Evolutionary conservation across 2,113 vertebrate species (phyloP).

Genomic region (Hipposideros armiger): DNA sequence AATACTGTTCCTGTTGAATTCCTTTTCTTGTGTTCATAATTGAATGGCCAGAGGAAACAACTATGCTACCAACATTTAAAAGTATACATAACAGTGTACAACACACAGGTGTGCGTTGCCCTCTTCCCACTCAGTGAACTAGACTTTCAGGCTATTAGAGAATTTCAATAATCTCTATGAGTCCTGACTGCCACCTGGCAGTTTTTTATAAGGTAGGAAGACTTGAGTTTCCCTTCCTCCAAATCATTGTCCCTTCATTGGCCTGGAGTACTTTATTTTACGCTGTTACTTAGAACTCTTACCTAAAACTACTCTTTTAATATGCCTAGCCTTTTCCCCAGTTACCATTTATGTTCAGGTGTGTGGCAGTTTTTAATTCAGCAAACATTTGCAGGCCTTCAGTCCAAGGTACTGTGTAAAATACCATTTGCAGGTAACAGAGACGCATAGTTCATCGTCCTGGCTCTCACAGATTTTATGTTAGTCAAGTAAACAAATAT

Average conservation of each 20-base stretch:
- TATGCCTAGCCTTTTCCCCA: background rate
- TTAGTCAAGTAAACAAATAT: background rate
- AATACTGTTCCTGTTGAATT: background rate
- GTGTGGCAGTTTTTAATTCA: background rate
- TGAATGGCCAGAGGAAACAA: background rate
- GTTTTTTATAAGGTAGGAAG: background rate
- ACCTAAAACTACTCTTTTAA: background rate
- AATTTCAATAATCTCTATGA: background rate
- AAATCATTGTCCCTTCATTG: background rate
- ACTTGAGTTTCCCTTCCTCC: background rate
- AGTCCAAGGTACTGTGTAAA: background rate
- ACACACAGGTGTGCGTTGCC: background rate
- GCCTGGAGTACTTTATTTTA: background rate
- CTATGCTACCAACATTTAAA: background rate
- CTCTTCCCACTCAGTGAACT: background rate
- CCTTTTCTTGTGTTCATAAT: slow-evolving; percentile 29
- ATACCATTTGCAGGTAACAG: background rate
- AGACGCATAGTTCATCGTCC: background rate
- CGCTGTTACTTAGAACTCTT: background rate
- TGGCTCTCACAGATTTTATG: background rate
- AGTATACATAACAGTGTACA: background rate
- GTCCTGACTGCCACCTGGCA: background rate
- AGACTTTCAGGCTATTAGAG: background rate
- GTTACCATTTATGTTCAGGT: background rate
- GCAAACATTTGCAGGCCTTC: background rate